Base-by-base conservation (phyloP, 2,888 invertebrate genomes). In the Syrista parreyssii region DNA sequence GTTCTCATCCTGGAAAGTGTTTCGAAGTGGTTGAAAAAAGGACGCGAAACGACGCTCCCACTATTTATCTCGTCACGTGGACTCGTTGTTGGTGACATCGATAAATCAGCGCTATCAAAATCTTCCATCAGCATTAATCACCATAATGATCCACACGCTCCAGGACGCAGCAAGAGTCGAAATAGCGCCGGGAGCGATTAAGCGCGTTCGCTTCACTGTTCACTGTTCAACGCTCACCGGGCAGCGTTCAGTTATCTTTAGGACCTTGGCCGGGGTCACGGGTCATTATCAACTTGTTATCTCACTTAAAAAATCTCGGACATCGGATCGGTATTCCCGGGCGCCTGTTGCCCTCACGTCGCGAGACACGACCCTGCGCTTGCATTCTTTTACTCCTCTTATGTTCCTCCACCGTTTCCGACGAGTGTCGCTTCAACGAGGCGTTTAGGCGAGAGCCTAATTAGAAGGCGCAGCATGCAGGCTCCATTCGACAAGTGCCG, bases 51-150 rank as follows among this genome's bases (percentile, higher is more conserved):
- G 78, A 81, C 76, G 78, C 82, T 76, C 71, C 79, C 77, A 84
- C 87, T 85, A 88, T 89, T 88, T 88, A 88, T 88, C 87, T 88
- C 87, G 84, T 88, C 88, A 87, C 84, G 85, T 81, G 84, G 86
- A 88, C 86, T 85, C 84, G 85, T 83, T 81, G 86, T 84, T 84
- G 85, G 89, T 86, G 91, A 91, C 91, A 90, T 87, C 90, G 88
- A 91, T 91, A 90, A 90, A 91, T 91, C 91, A 91, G 87, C 87
- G 83, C 84, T 91, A 91, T 91, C 91, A 84, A 84, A 80, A 78
- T 81, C 84, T 84, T 85, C 87, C 88, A 90, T 90, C 91, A 87
- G 87, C 91, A 91, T 91, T 91, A 91, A 91, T 91, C 91, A 90
- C 89, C 88, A 87, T 91, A 91, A 91, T 91, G 91, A 91, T 90